These are phyloP conservation scores for Dorcus parallelipipedus DNA, from an alignment of 2,888 invertebrate genomes.

Conservation along the genomic window DNA sequence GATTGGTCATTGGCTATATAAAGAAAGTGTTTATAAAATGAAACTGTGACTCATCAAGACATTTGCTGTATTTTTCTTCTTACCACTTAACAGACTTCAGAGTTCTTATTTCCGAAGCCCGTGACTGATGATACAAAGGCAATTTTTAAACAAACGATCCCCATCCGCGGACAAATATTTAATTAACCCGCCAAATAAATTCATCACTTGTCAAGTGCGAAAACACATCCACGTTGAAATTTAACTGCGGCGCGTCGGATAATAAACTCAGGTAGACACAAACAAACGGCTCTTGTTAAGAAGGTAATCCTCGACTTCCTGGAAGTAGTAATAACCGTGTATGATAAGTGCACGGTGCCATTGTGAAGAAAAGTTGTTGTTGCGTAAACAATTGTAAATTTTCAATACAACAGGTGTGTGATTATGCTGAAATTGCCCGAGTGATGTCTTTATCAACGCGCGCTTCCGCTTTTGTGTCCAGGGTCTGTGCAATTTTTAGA, in stretches of 20 bases:
- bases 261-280: conserved; percentile 14
- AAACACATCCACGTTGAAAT: too few species aligned
- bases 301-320: conserved; percentile 19
- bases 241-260: conserved; percentile 1
- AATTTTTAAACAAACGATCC: too few species aligned
- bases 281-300: conserved; percentile 19
- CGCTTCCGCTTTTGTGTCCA: conserved; percentile 11
- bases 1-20: too few species aligned
- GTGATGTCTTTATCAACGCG: conserved; percentile 14
- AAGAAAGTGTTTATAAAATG: too few species aligned
- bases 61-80: too few species aligned
- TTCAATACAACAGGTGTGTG: conserved; percentile 26
- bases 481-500: conserved; percentile 3
- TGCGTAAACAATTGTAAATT: conserved; percentile 17
- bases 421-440: conserved; percentile 18
- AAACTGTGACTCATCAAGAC: too few species aligned
- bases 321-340: conserved; percentile 23
- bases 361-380: conserved; percentile 11
- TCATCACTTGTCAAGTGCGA: too few species aligned
- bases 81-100: too few species aligned
- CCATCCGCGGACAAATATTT: too few species aligned
- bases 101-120: too few species aligned
- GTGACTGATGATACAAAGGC: too few species aligned
- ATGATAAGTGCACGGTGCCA: conserved; percentile 12
- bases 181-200: too few species aligned